These are phyloP conservation scores for Drosophila tanythrix DNA, from an alignment of 2,888 invertebrate genomes.

Conservation along the genomic window DNA sequence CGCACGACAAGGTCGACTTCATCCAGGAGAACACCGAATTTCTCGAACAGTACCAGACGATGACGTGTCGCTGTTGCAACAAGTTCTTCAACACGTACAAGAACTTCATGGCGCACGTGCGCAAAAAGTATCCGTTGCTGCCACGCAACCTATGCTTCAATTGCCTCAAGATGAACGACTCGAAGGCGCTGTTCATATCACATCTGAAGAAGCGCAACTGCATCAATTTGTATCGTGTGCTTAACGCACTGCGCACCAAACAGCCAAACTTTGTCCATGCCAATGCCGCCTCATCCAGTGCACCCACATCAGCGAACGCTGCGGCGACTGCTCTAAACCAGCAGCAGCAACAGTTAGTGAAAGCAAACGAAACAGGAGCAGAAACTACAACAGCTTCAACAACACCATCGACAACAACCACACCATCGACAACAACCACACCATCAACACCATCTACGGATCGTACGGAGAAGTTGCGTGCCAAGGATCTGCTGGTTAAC, in stretches of 20 bases:
- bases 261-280: constrained; percentile 65
- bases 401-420: background rate
- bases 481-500: constrained; percentile 84
- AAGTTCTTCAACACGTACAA: constrained; percentile 84
- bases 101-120: constrained; percentile 85
- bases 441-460: constrained; percentile 37
- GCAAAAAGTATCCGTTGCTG: constrained; percentile 83
- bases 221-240: constrained; percentile 84
- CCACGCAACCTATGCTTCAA: constrained; percentile 85
- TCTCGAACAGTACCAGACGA: constrained; percentile 84
- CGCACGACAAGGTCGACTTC: constrained; percentile 83
- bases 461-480: constrained; percentile 81
- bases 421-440: background rate
- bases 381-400: background rate
- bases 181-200: constrained; percentile 85
- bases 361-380: background rate
- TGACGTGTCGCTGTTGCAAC: constrained; percentile 85
- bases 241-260: constrained; percentile 76
- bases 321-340: constrained; percentile 23
- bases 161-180: constrained; percentile 84
- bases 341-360: constrained; percentile 6
- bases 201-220: constrained; percentile 85
- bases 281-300: background rate
- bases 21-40: constrained; percentile 84
- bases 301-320: background rate